Evolutionary conservation across 2,113 vertebrate genomes (phyloP).

Genomic region (Heterotis niloticus): DNA sequence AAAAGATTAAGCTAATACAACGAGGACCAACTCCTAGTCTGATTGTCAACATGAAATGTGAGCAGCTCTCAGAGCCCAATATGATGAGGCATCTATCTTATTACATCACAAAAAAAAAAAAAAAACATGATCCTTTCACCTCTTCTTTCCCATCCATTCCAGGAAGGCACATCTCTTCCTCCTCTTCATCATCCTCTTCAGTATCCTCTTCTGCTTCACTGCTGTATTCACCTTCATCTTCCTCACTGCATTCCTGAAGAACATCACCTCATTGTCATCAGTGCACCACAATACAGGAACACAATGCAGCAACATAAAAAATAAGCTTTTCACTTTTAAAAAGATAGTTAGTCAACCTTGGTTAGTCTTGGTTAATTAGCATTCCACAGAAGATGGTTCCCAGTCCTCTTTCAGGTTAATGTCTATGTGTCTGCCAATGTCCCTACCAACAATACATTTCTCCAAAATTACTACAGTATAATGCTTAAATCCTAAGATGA

Average conservation of each 20-base stretch:
- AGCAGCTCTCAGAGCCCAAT: neutral
- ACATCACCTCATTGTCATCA: neutral
- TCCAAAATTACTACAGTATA: too few species aligned
- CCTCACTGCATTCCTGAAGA: constrained; percentile 87
- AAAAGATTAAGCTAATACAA: too few species aligned
- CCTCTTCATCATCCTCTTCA: constrained; percentile 71
- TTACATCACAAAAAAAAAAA: neutral
- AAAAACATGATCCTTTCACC: constrained; percentile 54
- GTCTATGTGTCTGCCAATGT: too few species aligned
- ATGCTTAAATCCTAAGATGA: too few species aligned
- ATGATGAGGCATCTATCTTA: neutral
- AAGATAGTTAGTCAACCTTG: too few species aligned
- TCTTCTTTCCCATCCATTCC: constrained; percentile 98
- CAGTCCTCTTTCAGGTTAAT: too few species aligned
- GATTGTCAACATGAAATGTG: too few species aligned
- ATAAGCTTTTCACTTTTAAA: too few species aligned
- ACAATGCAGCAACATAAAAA: neutral
- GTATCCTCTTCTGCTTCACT: constrained; percentile 76
- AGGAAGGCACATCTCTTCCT: constrained; percentile 91
- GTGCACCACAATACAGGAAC: neutral
- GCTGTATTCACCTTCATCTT: constrained; percentile 79
- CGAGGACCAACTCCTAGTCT: too few species aligned
- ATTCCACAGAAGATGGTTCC: too few species aligned
- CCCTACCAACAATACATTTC: too few species aligned
- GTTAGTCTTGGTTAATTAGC: too few species aligned